Evolutionary conservation across 2,113 vertebrate genomes (phyloP), one percentile per base, ranked within the genome.

Genomic region (Xerus inauris): DNA sequence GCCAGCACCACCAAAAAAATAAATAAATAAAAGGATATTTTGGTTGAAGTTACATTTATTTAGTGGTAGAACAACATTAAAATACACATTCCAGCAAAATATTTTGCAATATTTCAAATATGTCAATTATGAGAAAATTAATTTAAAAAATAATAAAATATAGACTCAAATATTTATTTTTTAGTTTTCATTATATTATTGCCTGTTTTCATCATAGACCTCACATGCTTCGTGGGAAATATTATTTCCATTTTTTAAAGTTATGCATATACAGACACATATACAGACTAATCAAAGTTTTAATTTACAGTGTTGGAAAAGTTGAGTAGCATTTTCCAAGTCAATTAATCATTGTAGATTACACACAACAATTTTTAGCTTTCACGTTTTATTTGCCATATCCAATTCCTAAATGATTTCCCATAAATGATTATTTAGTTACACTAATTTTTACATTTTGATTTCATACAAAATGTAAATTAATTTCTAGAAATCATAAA

Each of bases 81-180:
- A 87, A 45, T 24, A 38, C 20, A 95, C 0, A 65, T 65, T 76
- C 81, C 92, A 35, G 20, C n/a, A 88, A 17, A 92, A 45, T 89
- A 51, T 95, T 96, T 73, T 73, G 9, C 8, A 65, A 6, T 40
- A 84, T 40, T 57, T 80, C 14, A 0, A 35, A 0, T 26, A 57
- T 42, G 9, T 64, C 64, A 94, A 69, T 62, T 69, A 69, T 24
- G n/a, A 9, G n/a, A 84, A 96, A 91, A 82, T 88, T 69, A 96
- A 79, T 91, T 88, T 75, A 86, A 75, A 93, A 92, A 96, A 92
- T 77, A 80, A 89, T 91, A 11, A 84, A 62, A 7, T 81, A 65
- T 57, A 79, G 1, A 54, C 3, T 89, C 12, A 45, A 35, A 79
- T 51, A 85, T 73, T 51, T 91, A 49, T 84, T 93, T 91, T 47